These are phyloP conservation scores for Odontamblyopus rebecca DNA, from an alignment of 2,797 vertebrate genomes.

Conservation along the genomic window DNA sequence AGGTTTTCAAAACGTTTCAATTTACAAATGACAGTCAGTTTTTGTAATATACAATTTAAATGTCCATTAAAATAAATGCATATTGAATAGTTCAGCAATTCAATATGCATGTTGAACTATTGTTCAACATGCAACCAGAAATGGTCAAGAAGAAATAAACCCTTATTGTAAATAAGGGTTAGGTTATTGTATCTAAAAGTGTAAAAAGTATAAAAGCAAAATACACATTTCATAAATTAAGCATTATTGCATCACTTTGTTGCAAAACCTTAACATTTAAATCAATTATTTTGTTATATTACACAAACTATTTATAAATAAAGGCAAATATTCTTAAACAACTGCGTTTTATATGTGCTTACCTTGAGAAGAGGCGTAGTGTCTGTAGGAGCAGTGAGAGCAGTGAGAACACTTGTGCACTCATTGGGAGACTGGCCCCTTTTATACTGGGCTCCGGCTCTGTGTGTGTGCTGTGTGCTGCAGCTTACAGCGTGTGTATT, in stretches of 20 bases:
- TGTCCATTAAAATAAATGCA: neutral
- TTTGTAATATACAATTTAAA: neutral
- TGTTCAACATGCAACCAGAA: neutral
- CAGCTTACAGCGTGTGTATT: conserved; percentile 35
- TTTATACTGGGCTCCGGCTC: conserved; percentile 70
- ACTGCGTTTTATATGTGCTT: conserved; percentile 30
- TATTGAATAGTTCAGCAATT: neutral
- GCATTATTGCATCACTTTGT: too few relatives aligned
- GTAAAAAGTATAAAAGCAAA: neutral
- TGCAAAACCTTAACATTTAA: neutral
- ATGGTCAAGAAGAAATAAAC: neutral
- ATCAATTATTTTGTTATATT: neutral
- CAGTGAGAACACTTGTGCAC: conserved; percentile 62
- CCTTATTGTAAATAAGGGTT: neutral
- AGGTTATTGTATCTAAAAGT: too few relatives aligned
- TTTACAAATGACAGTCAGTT: neutral
- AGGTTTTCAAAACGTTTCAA: neutral
- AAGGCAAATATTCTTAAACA: neutral
- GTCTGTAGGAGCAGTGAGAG: conserved; percentile 53
- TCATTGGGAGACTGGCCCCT: conserved; percentile 68
- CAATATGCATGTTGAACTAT: too few relatives aligned
- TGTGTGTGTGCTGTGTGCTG: conserved; percentile 40
- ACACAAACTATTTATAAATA: neutral
- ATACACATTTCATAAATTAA: neutral
- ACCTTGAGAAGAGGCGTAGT: conserved; percentile 62